phyloP scores from a whole-genome alignment of 2,888 invertebrate species.

The Ochropleura plecta region DNA sequence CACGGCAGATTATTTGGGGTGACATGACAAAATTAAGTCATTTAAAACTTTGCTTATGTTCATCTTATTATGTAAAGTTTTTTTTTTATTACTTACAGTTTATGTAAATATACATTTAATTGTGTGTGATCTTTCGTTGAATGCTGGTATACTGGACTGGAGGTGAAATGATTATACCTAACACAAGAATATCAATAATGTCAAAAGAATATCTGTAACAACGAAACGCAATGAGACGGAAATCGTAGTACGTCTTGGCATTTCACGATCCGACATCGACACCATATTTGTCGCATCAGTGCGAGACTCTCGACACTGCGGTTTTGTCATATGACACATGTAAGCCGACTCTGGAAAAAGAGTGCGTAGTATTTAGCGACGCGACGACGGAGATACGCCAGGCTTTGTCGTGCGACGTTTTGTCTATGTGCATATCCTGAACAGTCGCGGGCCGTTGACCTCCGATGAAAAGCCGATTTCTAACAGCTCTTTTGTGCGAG shows the following conservation, averaged over 20 bases:
- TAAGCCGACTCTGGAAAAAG: conserved; percentile 59
- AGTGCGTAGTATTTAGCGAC: conserved; percentile 65
- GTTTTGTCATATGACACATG: conserved; percentile 65
- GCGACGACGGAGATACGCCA: conserved; percentile 66
- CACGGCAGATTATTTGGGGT: background rate
- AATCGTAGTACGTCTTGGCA: conserved; percentile 52
- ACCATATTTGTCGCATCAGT: conserved; percentile 59
- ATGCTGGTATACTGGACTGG: too few relatives aligned
- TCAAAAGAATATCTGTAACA: conserved; percentile 45
- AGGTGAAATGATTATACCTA: conserved; percentile 19
- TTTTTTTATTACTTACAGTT: background rate
- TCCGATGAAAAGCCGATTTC: conserved; percentile 83
- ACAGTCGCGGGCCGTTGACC: conserved; percentile 81
- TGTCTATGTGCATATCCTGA: conserved; percentile 89
- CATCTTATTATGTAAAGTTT: background rate
- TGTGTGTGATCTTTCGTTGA: background rate
- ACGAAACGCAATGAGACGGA: conserved; percentile 43
- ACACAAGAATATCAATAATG: conserved; percentile 33
- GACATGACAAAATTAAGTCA: conserved; percentile 3
- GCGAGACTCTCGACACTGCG: conserved; percentile 53
- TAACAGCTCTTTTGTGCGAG: conserved; percentile 76
- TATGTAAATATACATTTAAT: background rate
- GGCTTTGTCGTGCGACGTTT: conserved; percentile 80
- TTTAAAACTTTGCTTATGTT: background rate
- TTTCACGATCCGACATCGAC: conserved; percentile 61